A percentile compares a stretch with the other conserved stretches of the same genome.
Evolutionary conservation across 2,113 vertebrate genomes (phyloP).

Genomic region (Syngnathus typhle): DNA sequence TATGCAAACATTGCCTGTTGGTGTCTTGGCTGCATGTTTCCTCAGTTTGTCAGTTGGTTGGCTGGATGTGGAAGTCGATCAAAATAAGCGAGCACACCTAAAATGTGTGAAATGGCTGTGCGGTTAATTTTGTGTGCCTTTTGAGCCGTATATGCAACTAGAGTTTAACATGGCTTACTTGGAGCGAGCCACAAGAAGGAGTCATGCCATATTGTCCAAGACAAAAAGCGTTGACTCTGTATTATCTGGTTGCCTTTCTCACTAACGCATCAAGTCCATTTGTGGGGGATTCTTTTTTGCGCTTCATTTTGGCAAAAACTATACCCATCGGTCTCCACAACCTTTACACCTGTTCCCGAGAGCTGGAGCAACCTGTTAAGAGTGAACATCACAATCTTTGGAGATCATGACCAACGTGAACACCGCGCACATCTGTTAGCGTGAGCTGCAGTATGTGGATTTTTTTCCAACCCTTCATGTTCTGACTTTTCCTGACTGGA

Average conservation of each 20-base stretch:
- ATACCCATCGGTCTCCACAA: background rate
- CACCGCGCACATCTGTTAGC: background rate
- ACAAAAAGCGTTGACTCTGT: background rate
- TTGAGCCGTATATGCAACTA: background rate
- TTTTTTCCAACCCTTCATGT: constrained; percentile 20
- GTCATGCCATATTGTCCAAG: background rate
- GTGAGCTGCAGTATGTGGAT: background rate
- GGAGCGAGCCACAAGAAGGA: background rate
- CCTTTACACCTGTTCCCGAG: background rate
- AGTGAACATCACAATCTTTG: background rate
- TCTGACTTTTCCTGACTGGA: constrained; percentile 60
- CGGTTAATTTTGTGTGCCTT: background rate
- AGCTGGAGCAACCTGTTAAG: too few species aligned
- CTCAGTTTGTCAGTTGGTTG: constrained; percentile 2
- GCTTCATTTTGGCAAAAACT: background rate
- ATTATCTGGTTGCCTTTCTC: background rate
- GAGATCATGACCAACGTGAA: background rate
- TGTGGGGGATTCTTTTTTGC: background rate
- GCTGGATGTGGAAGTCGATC: background rate
- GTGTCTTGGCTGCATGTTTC: background rate
- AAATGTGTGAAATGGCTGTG: background rate
- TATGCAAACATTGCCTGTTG: constrained; percentile 2
- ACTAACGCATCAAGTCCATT: background rate
- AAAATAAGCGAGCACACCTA: background rate
- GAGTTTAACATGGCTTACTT: background rate